Percentiles rank a stretch among this genome's conserved stretches.
phyloP scores from a whole-genome alignment of 1,140 invertebrate genomes.

The Ceratina calcarata region DNA sequence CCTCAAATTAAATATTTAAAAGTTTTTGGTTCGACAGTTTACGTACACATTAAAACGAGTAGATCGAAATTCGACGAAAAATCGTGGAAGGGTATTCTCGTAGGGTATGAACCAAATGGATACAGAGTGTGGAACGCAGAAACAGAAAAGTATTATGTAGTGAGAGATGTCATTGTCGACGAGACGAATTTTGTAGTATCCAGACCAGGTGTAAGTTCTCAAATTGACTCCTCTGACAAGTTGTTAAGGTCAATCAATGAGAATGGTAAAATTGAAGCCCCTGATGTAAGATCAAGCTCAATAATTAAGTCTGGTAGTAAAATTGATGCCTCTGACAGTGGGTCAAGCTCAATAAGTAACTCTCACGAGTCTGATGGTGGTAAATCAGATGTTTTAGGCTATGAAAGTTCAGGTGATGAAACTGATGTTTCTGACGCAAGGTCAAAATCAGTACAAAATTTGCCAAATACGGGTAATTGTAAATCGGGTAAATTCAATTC shows the following conservation, averaged over 20 bases:
- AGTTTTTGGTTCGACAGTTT: neutral
- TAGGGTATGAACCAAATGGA: conserved; percentile 78
- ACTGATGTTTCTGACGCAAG: neutral
- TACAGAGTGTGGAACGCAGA: conserved; percentile 28
- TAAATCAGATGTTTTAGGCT: no score
- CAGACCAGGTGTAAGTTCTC: neutral
- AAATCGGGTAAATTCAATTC: no score
- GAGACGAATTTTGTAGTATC: no score
- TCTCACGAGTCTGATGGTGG: no score
- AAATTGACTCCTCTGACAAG: no score
- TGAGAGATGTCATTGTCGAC: conserved; percentile 3
- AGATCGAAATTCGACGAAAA: conserved; percentile 2
- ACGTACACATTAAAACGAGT: neutral
- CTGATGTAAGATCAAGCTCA: conserved; percentile 72
- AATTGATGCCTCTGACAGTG: neutral
- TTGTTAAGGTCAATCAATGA: conserved; percentile 8
- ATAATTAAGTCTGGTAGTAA: conserved; percentile 62
- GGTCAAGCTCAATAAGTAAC: no score
- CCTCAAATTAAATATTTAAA: conserved; percentile 43
- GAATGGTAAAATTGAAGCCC: conserved; percentile 71
- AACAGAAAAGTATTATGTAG: neutral
- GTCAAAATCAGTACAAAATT: neutral
- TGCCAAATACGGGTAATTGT: neutral
- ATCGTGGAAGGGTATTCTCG: conserved; percentile 75
- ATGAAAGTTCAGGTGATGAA: no score